Evolutionary conservation across 2,888 invertebrate genomes (phyloP).

Genomic region (Dyspetes luteomarginatus): DNA sequence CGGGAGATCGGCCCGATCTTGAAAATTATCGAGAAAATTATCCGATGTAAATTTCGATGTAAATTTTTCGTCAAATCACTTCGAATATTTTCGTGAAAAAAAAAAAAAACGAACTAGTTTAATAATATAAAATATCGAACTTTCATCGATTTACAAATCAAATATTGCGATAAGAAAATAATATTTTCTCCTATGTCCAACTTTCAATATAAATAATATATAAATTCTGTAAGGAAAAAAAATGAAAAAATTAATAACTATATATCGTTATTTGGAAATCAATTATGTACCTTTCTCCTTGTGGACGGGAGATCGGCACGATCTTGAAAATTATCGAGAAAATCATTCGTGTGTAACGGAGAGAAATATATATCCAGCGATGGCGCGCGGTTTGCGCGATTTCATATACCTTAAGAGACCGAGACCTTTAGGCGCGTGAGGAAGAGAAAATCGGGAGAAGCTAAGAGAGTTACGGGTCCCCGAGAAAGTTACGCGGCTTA

Average conservation of each 20-base stretch:
- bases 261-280: slow-evolving; percentile 21
- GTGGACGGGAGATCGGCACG: slow-evolving; percentile 36
- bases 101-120: background rate
- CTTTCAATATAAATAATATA: background rate
- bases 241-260: background rate
- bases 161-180: background rate
- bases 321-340: slow-evolving; percentile 61
- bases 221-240: background rate
- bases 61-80: too few relatives aligned
- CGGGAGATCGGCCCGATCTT: slow-evolving; percentile 47
- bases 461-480: slow-evolving; percentile 48
- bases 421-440: slow-evolving; percentile 22
- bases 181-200: background rate
- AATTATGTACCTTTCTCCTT: slow-evolving; percentile 26
- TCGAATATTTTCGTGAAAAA: too few relatives aligned
- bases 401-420: background rate
- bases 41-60: too few relatives aligned
- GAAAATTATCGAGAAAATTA: slow-evolving; percentile 59
- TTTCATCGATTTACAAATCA: background rate
- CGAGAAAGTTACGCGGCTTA: slow-evolving; percentile 55
- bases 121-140: background rate
- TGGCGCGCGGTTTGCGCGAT: background rate
- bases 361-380: background rate
- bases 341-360: slow-evolving; percentile 57
- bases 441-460: slow-evolving; percentile 56